These are phyloP conservation scores for Limnephilus rhombicus DNA, from an alignment of 2,888 invertebrate species.

Conservation along the genomic window DNA sequence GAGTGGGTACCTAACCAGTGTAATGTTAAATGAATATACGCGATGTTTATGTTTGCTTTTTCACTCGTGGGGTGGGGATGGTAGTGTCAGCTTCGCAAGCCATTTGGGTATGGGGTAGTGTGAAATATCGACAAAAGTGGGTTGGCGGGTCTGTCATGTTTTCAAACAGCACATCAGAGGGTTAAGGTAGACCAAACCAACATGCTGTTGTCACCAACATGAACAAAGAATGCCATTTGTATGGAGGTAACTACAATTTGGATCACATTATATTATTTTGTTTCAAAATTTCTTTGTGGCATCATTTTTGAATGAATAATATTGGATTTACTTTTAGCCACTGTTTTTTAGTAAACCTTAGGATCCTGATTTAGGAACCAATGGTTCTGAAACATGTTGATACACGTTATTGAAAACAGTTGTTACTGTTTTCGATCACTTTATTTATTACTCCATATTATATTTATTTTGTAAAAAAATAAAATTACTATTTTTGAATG, in stretches of 20 bases:
- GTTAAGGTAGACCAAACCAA: not conserved
- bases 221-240: not conserved
- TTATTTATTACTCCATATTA: too few species aligned
- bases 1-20: constrained; percentile 19
- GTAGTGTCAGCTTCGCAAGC: constrained; percentile 59
- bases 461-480: not conserved
- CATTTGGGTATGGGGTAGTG: constrained; percentile 26
- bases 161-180: not conserved
- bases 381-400: too few species aligned
- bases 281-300: too few species aligned
- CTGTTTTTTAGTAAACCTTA: too few species aligned
- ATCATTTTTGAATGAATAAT: too few species aligned
- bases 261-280: not conserved
- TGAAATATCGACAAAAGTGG: not conserved
- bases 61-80: constrained; percentile 51
- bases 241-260: not conserved
- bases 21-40: constrained; percentile 63
- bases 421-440: too few species aligned
- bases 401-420: too few species aligned
- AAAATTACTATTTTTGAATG: too few species aligned
- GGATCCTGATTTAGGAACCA: too few species aligned
- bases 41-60: constrained; percentile 58
- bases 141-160: constrained; percentile 13
- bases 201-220: not conserved
- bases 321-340: too few species aligned